Evolutionary conservation across 2,113 vertebrate species (phyloP).

Genomic region (Axis porcinus): DNA sequence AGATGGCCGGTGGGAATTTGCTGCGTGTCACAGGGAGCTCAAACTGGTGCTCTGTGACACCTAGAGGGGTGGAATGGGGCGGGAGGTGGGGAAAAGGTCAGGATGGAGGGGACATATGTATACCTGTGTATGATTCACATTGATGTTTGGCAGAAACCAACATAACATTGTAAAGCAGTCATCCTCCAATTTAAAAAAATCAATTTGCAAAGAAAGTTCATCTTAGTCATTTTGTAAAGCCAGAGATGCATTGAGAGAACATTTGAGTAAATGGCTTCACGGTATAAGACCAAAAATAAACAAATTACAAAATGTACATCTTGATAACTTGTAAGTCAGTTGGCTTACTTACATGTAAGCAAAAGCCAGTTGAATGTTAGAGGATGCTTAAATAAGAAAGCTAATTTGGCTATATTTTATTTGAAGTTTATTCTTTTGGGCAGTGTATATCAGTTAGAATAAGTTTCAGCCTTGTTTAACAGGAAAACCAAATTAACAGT

Average conservation of each 20-base stretch:
- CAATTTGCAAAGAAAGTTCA: not conserved
- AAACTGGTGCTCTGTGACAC: not conserved
- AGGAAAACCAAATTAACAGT: conserved; percentile 35
- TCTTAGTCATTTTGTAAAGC: conserved; percentile 14
- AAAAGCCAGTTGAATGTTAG: not conserved
- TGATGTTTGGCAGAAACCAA: not conserved
- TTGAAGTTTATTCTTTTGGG: conserved; percentile 3
- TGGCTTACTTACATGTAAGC: not conserved
- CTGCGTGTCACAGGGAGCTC: not conserved
- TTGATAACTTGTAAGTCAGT: not conserved
- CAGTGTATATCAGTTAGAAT: conserved; percentile 32
- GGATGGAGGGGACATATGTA: not conserved
- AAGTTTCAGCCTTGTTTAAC: not conserved
- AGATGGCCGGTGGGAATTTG: not conserved
- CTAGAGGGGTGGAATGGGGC: not conserved
- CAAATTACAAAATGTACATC: not conserved
- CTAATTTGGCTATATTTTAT: conserved; percentile 12
- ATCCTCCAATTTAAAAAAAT: not conserved
- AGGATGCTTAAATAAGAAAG: conserved; percentile 32
- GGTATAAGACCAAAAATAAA: conserved; percentile 19
- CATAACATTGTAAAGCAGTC: not conserved
- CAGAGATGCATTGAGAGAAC: not conserved
- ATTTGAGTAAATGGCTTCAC: not conserved
- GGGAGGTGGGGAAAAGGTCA: not conserved
- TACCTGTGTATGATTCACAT: not conserved